Evolutionary conservation across 2,888 invertebrate species (phyloP).

Genomic region (Cephus pulcher): DNA sequence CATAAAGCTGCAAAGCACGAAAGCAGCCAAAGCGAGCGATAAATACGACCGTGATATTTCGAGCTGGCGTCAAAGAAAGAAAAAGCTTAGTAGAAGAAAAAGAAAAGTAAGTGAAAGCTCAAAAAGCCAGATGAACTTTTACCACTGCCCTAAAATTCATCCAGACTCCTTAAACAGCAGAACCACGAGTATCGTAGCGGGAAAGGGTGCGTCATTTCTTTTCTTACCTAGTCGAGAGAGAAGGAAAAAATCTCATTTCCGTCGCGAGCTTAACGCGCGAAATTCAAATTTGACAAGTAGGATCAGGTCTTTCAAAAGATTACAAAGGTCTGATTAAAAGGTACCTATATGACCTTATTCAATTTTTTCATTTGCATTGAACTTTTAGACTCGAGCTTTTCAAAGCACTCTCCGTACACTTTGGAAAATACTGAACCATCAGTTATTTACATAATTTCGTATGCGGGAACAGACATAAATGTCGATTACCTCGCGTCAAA

Average conservation of each 20-base stretch:
- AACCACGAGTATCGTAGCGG: neutral
- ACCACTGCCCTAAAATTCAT: neutral
- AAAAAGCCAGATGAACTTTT: neutral
- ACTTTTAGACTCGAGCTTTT: neutral
- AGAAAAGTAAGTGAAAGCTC: neutral
- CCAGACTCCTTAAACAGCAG: neutral
- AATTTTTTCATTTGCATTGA: neutral
- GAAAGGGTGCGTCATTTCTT: neutral
- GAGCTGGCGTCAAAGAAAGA: neutral
- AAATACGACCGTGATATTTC: neutral
- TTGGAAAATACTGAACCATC: neutral
- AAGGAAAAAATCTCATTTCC: neutral
- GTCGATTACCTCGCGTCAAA: neutral
- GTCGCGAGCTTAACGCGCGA: neutral
- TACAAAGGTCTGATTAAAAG: no score
- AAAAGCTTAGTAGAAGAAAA: neutral
- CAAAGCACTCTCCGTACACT: neutral
- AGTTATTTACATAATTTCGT: neutral
- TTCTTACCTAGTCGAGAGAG: neutral
- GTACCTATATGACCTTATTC: neutral
- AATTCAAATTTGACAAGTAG: neutral
- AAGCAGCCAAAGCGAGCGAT: neutral
- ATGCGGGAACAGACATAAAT: neutral
- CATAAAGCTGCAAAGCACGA: neutral
- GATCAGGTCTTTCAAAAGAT: neutral